Evolutionary conservation across 2,888 invertebrate species (phyloP).

Genomic region (Mythimna vitellina): DNA sequence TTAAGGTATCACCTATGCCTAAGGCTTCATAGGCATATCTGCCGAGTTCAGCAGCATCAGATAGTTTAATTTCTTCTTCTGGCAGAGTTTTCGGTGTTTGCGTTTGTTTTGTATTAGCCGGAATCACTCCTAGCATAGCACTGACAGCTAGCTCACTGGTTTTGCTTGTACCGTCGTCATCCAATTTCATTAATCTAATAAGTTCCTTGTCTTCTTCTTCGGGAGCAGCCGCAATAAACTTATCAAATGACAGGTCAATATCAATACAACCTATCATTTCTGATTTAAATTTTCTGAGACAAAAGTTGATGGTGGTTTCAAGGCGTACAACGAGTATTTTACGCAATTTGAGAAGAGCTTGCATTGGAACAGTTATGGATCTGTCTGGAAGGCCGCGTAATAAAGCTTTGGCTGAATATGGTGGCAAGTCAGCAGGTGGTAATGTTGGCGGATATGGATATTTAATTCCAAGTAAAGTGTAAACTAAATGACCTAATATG

Average conservation of each 20-base stretch:
- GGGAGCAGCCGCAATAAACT: slow-evolving; percentile 75
- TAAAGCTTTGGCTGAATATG: slow-evolving; percentile 80
- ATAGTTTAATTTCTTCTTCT: slow-evolving; percentile 89
- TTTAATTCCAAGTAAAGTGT: slow-evolving; percentile 87
- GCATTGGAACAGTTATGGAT: slow-evolving; percentile 81
- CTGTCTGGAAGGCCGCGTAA: slow-evolving; percentile 85
- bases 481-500: slow-evolving; percentile 89
- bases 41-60: slow-evolving; percentile 89
- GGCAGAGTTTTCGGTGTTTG: slow-evolving; percentile 92
- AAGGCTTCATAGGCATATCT: slow-evolving; percentile 90
- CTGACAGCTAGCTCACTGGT: slow-evolving; percentile 71
- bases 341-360: slow-evolving; percentile 79
- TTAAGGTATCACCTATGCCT: slow-evolving; percentile 87
- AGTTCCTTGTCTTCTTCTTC: slow-evolving; percentile 81
- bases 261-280: slow-evolving; percentile 89
- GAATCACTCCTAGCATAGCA: slow-evolving; percentile 70
- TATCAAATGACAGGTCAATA: slow-evolving; percentile 85
- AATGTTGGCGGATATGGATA: slow-evolving; percentile 82
- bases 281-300: slow-evolving; percentile 87
- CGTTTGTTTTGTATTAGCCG: slow-evolving; percentile 86
- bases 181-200: slow-evolving; percentile 79
- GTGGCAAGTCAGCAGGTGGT: slow-evolving; percentile 80
- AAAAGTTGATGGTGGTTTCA: slow-evolving; percentile 90
- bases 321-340: slow-evolving; percentile 85
- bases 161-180: slow-evolving; percentile 76